Evolutionary conservation across 1,140 invertebrate genomes (phyloP).

Genomic region (Chironomus tepperi): DNA sequence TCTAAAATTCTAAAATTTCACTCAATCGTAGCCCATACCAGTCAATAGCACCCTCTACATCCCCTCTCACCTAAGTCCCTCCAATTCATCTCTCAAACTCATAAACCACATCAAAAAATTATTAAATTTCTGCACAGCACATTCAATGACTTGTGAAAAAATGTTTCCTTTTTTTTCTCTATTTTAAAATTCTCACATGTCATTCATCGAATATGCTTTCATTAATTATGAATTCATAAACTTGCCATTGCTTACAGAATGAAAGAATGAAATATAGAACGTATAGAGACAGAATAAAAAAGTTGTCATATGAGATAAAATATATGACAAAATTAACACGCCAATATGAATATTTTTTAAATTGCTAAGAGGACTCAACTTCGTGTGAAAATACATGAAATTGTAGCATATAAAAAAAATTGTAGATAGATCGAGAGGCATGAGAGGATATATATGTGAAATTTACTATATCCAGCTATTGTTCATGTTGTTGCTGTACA

Average conservation of each 20-base stretch:
- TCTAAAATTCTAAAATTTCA: too few species aligned
- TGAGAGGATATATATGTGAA: background rate
- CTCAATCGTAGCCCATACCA: too few species aligned
- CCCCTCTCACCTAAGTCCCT: too few species aligned
- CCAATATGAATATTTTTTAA: background rate
- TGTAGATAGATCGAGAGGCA: background rate
- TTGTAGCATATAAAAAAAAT: background rate
- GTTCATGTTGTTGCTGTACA: background rate
- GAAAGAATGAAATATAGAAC: background rate
- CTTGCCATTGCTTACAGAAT: background rate
- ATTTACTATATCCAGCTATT: background rate
- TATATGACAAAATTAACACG: slow-evolving; percentile 2
- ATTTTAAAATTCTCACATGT: too few species aligned
- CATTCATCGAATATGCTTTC: background rate
- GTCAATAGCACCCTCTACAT: too few species aligned
- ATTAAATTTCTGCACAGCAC: too few species aligned
- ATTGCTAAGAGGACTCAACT: background rate
- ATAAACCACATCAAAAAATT: too few species aligned
- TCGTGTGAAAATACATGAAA: background rate
- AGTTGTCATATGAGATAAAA: too few species aligned
- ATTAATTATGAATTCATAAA: slow-evolving; percentile 10
- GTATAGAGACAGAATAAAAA: background rate
- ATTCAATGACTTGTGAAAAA: too few species aligned
- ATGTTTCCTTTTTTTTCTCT: too few species aligned
- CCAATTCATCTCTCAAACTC: too few species aligned